Evolutionary conservation across 2,797 vertebrate species (phyloP), one percentile per base, ranked within the genome.

Genomic region (Hemitrygon akajei): DNA sequence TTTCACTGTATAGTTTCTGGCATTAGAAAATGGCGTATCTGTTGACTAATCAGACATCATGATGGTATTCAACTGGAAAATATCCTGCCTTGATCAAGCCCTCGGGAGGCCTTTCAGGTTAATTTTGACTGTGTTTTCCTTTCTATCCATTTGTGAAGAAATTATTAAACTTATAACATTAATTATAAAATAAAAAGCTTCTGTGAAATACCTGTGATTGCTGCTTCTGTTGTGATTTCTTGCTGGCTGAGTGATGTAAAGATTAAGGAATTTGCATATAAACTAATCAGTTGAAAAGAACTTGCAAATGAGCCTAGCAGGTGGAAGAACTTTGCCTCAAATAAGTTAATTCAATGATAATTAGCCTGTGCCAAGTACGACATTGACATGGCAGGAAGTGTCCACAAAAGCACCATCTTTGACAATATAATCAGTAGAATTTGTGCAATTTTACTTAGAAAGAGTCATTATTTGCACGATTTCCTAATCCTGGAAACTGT

Each of bases 151-250:
- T 89, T 89, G 86, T 89, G 86, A 89, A 89, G 60, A 89, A 89
- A 69, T 34, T n/a, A 69, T 69, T 66, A 69, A 63, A 89, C n/a
- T 87, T 87, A 89, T 25, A 89, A 66, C 60, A 89, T 66, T 89
- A 89, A 89, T 89, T 89, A 89, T 66, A 37, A 69, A 66, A 89
- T 89, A 66, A 66, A 66, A 34, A 89, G 37, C n/a, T 89, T 37
- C 86, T 89, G n/a, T 66, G 86, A 89, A 69, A 89, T 89, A 89
- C 7, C 86, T 69, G 30, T 69, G 86, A 89, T 89, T 89, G 60
- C 86, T 34, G 60, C 86, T 69, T 89, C 60, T 89, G 86, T 89
- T 89, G 86, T 89, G 86, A 89, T 69, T 37, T 69, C 63, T 89
- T 69, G 60, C 86, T 69, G 63, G 60, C n/a, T 89, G 63, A 66